Evolutionary conservation across 2,113 vertebrate genomes (phyloP).

Genomic region (Macroglossus sobrinus): DNA sequence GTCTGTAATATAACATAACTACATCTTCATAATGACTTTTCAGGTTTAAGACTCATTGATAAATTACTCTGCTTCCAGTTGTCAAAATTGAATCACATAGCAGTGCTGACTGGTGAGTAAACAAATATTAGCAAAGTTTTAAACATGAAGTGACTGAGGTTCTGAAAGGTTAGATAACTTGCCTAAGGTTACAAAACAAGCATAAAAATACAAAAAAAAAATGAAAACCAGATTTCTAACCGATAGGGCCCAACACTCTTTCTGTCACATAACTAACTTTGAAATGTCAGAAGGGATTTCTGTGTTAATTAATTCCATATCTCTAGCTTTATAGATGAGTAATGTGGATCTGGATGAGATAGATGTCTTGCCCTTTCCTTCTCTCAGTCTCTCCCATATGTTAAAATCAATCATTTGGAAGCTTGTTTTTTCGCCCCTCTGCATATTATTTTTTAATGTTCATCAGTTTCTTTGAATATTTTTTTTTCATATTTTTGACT

Average conservation of each 20-base stretch:
- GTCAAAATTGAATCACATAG: neutral
- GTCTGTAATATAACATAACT: neutral
- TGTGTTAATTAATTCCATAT: conserved; percentile 18
- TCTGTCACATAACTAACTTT: neutral
- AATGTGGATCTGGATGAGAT: neutral
- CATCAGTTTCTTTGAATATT: neutral
- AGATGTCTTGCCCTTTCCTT: neutral
- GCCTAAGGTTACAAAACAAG: neutral
- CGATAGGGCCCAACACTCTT: neutral
- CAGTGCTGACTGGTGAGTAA: neutral
- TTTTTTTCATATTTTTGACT: neutral
- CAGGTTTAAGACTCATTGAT: neutral
- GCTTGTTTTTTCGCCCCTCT: neutral
- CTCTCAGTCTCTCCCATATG: neutral
- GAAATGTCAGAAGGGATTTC: neutral
- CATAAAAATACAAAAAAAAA: conserved; percentile 41
- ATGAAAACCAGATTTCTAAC: neutral
- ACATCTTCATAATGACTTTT: neutral
- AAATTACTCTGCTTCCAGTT: neutral
- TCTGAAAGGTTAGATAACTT: conserved; percentile 23
- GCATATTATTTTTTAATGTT: neutral
- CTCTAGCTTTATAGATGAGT: neutral
- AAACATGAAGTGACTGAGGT: neutral
- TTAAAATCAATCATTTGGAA: conserved; percentile 28
- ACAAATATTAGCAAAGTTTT: conserved; percentile 32